Conservation (phyloP, 2,113 vertebrate species). For the Serinus canaria region DNA sequence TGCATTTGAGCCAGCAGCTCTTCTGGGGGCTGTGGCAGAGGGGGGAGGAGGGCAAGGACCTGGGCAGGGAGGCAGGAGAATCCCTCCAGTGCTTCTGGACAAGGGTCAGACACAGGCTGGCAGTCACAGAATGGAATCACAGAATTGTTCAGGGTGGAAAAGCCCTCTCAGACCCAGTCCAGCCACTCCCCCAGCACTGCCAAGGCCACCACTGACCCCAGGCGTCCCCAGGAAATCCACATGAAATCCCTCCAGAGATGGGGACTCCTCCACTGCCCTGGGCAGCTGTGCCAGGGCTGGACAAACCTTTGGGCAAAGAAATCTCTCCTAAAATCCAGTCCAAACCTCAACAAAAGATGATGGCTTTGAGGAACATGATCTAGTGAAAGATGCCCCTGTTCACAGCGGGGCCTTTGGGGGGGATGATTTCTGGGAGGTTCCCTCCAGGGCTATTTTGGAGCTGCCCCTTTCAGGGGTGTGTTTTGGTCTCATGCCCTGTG, state of each 20-base stretch:
- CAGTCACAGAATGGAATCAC: background rate
- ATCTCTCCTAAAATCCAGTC: background rate
- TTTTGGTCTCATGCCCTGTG: background rate
- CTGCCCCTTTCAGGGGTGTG: background rate
- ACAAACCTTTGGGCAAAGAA: background rate
- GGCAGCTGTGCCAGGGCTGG: background rate
- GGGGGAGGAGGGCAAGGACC: background rate
- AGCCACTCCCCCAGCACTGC: background rate
- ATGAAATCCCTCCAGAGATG: background rate
- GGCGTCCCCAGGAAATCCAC: background rate
- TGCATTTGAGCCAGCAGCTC: slow-evolving; percentile 40
- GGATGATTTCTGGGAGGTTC: background rate
- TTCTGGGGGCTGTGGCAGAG: background rate
- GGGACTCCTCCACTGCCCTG: background rate
- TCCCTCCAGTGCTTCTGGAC: background rate
- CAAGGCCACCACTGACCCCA: background rate
- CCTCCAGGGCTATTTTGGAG: background rate
- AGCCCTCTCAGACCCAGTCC: background rate
- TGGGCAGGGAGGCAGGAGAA: background rate
- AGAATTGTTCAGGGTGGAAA: background rate
- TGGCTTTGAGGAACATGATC: background rate
- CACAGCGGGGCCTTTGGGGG: background rate
- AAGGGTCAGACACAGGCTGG: background rate
- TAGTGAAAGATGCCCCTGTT: background rate
- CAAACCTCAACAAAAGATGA: background rate